These are phyloP conservation scores for Kryptolebias ocellatus DNA, from an alignment of 2,797 vertebrate genomes.

Conservation along the genomic window DNA sequence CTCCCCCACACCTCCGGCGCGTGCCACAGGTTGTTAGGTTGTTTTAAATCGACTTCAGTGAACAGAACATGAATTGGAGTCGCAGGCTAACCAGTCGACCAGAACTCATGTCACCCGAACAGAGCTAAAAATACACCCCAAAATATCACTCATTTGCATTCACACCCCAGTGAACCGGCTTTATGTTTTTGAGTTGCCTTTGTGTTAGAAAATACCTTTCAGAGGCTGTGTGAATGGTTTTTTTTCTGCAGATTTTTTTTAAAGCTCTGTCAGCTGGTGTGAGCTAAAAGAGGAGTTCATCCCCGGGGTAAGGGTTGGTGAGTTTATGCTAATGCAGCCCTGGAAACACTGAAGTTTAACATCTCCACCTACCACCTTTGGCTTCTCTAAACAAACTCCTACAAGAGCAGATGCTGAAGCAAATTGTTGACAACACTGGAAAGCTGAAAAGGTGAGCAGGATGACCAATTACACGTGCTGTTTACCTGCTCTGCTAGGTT, in stretches of 20 bases:
- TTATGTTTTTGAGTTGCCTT: slow-evolving; percentile 13
- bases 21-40: slow-evolving; percentile 46
- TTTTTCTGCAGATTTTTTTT: not conserved
- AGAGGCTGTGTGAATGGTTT: slow-evolving; percentile 6
- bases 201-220: not conserved
- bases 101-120: slow-evolving; percentile 2
- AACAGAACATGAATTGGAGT: not conserved
- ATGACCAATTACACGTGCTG: too few species aligned
- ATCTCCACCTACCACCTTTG: too few species aligned
- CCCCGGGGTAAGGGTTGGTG: not conserved
- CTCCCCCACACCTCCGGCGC: not conserved
- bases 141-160: slow-evolving; percentile 19
- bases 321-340: slow-evolving; percentile 2
- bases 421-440: too few species aligned
- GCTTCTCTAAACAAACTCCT: not conserved
- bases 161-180: not conserved
- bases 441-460: too few species aligned
- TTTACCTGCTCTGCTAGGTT: not conserved
- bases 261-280: slow-evolving; percentile 4
- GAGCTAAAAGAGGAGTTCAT: slow-evolving; percentile 1
- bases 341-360: not conserved
- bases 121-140: slow-evolving; percentile 55
- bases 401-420: too few species aligned
- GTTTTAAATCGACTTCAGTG: slow-evolving; percentile 18
- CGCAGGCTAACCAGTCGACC: not conserved